Base-by-base conservation (phyloP, 2,113 vertebrate genomes). In the Dromiciops gliroides region DNA sequence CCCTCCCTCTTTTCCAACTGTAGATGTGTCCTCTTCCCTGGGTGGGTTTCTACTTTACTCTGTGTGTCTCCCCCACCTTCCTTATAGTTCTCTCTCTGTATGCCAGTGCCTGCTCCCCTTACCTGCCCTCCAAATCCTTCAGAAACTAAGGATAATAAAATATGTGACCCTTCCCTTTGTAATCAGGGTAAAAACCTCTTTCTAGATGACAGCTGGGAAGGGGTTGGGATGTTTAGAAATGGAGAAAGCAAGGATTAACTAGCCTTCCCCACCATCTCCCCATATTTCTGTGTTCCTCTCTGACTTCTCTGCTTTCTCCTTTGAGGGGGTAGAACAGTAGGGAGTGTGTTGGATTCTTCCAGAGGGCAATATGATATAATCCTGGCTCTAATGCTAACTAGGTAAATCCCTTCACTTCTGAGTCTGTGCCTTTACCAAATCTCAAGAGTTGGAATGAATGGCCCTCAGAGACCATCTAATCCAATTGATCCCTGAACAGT, bases 1-100 rank as follows among this genome's bases (percentile, higher is more conserved):
- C 97, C 96, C 97, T 19, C 90, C 28, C 47, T 37, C 51, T 89
- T 50, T 67, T 92, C 67, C 24, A 48, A 48, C 90, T 49, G 10
- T 49, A 28, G 48, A 26, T 89, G 47, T 49, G n/a, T 48, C 8
- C 48, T 26, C 89, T 24, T 25, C 89, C 2, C 3, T 89, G 48
- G 89, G 3, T 31, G 47, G 9, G 24, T 89, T 89, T 48, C 48
- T 49, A 23, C 48, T 49, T 89, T 48, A 26, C 47, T 48, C 48
- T 89, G 97, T 96, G 96, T 97, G 93, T 92, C 89, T 90, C 56
- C 60, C 56, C 28, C n/a, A n/a, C n/a, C n/a, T n/a, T 25, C 60
- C 93, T 53, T 92, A 94, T 95, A 95, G 95, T 50, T 60, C 49
- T 89, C 88, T 51, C 95, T 96, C 97, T 92, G 91, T 49, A 28